Evolutionary conservation across 2,888 invertebrate genomes (phyloP).

Genomic region (Norana najaformis): DNA sequence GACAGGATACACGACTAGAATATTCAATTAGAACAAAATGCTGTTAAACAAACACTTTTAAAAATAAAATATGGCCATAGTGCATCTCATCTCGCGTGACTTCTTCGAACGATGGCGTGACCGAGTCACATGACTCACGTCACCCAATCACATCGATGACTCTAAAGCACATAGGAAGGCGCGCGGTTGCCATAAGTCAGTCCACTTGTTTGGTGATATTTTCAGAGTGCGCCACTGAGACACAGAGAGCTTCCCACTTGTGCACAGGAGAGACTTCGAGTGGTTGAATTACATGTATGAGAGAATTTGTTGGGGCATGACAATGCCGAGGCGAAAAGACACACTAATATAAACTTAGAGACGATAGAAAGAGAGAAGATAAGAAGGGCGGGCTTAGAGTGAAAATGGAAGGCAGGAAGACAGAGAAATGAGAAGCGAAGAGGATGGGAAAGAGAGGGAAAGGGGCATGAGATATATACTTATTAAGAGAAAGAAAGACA

Average conservation of each 20-base stretch:
- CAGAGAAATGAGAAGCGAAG: too few species aligned
- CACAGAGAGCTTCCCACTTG: neutral
- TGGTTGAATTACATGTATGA: neutral
- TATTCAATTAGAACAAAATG: neutral
- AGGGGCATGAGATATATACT: too few species aligned
- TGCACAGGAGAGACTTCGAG: neutral
- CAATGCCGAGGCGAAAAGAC: neutral
- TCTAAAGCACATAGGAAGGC: neutral
- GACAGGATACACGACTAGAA: neutral
- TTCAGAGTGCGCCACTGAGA: neutral
- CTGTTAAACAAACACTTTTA: neutral
- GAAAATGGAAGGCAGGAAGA: too few species aligned
- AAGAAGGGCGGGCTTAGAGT: too few species aligned
- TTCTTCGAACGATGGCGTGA: neutral
- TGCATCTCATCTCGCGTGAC: neutral
- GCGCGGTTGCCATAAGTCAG: neutral
- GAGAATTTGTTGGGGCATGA: neutral
- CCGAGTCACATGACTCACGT: neutral
- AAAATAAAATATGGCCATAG: neutral
- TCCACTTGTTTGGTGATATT: neutral
- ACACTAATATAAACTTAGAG: neutral
- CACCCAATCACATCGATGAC: constrained; percentile 10
- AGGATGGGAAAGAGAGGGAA: too few species aligned
- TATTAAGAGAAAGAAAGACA: too few species aligned
- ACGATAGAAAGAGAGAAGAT: too few species aligned